These are phyloP conservation scores for Timandra comae DNA, from an alignment of 2,888 invertebrate species.

Conservation along the genomic window DNA sequence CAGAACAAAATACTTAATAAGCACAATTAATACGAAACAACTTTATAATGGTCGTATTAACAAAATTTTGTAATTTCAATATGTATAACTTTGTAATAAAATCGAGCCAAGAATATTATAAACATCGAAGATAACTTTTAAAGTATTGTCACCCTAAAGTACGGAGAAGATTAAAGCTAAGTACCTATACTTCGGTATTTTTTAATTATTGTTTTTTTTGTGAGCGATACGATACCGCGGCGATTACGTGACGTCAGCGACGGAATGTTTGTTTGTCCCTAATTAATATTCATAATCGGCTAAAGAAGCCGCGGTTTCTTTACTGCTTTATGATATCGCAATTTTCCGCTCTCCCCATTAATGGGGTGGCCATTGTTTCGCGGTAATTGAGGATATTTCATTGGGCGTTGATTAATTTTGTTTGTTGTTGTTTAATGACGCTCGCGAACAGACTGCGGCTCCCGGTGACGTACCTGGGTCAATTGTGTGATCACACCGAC, in stretches of 20 bases:
- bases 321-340: conserved; percentile 36
- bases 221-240: not conserved
- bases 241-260: not conserved
- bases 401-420: conserved; percentile 22
- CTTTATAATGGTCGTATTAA: no score
- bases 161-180: no score
- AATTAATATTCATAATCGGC: conserved; percentile 55
- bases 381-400: conserved; percentile 22
- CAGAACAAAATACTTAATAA: no score
- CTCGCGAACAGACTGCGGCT: conserved; percentile 6
- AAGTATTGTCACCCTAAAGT: no score
- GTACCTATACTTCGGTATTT: no score
- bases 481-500: no score
- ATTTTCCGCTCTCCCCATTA: conserved; percentile 22
- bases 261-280: not conserved
- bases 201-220: no score
- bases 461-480: conserved; percentile 4
- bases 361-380: conserved; percentile 16
- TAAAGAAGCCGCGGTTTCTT: conserved; percentile 41
- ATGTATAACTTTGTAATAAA: no score
- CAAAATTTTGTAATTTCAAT: no score
- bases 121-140: no score
- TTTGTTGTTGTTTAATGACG: conserved; percentile 19
- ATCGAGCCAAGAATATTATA: no score
- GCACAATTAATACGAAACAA: no score